A percentile compares a stretch with the other conserved stretches of the same genome.
Evolutionary conservation across 1,140 invertebrate genomes (phyloP).

Genomic region (Araneus ventricosus): DNA sequence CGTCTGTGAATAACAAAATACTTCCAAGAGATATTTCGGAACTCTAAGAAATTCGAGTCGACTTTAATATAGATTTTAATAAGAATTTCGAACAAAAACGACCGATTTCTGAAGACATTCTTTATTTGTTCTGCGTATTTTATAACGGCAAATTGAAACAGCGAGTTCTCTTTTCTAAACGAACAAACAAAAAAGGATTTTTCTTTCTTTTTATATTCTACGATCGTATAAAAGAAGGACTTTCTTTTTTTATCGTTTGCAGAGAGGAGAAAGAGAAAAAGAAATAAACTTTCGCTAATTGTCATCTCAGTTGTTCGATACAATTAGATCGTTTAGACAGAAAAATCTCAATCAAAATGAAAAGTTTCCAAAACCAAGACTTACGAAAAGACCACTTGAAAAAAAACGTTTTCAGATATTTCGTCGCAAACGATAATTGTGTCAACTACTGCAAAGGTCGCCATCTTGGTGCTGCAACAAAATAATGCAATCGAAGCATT

Average conservation of each 20-base stretch:
- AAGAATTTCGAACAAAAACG: background rate
- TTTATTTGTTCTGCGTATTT: background rate
- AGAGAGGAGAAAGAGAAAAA: constrained; percentile 11
- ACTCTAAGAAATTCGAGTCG: background rate
- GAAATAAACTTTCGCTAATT: constrained; percentile 55
- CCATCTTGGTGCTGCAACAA: constrained; percentile 27
- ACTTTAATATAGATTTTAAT: constrained; percentile 8
- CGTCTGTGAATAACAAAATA: background rate
- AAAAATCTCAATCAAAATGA: constrained; percentile 54
- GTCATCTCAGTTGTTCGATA: constrained; percentile 59
- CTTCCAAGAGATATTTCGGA: background rate
- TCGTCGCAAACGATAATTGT: constrained; percentile 41
- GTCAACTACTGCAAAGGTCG: constrained; percentile 8
- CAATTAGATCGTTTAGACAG: constrained; percentile 60
- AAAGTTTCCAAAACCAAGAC: constrained; percentile 38
- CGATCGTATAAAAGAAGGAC: background rate
- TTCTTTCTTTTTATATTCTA: constrained; percentile 13
- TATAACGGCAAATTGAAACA: background rate
- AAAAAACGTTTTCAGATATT: constrained; percentile 8
- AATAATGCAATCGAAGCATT: constrained; percentile 18
- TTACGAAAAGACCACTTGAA: background rate
- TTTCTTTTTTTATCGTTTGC: constrained; percentile 10
- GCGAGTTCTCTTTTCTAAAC: background rate
- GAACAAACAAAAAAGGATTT: background rate
- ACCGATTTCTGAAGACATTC: background rate